Evolutionary conservation across 2,888 invertebrate genomes (phyloP).

Genomic region (Eledone cirrhosa): DNA sequence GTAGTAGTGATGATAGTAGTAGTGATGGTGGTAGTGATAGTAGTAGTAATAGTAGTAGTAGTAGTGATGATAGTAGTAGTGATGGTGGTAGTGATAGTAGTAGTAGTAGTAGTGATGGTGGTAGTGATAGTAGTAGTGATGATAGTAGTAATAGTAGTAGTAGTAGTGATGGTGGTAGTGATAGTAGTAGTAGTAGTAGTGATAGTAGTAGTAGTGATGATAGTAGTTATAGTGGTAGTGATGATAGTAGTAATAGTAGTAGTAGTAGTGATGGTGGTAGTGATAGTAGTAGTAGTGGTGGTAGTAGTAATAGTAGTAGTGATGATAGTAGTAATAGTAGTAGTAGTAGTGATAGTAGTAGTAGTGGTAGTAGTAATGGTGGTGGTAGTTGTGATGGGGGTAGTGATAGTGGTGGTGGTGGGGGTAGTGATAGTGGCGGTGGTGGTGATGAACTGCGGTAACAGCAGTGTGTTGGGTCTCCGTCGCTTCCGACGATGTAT

Average conservation of each 20-base stretch:
- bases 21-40: not conserved
- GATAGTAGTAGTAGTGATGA: no score
- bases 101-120: not conserved
- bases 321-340: not conserved
- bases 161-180: not conserved
- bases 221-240: no score
- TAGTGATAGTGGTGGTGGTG: no score
- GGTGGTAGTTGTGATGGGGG: no score
- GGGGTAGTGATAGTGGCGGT: no score
- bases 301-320: not conserved
- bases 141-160: not conserved
- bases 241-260: no score
- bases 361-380: no score
- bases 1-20: not conserved
- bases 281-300: not conserved
- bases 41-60: not conserved
- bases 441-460: not conserved
- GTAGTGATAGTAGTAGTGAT: not conserved
- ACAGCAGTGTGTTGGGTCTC: slow-evolving; percentile 14
- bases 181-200: not conserved
- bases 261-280: no score
- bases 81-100: not conserved
- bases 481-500: no score
- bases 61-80: not conserved
- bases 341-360: slow-evolving; percentile 22